Percentiles rank a stretch among this genome's conserved stretches.
Evolutionary conservation across 2,888 invertebrate genomes (phyloP).

Genomic region (Sturmia bella): DNA sequence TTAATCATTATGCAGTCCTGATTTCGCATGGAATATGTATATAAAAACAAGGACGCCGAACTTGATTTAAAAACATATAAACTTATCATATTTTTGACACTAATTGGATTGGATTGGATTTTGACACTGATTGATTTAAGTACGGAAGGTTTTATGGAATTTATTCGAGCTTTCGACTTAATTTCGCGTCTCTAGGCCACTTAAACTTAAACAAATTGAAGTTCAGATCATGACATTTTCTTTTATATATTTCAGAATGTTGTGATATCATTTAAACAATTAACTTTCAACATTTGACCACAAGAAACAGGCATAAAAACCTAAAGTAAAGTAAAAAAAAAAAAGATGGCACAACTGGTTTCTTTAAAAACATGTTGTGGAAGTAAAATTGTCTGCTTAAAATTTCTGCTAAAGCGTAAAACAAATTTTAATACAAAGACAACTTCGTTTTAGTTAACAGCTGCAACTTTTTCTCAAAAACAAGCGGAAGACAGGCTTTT

Average conservation of each 20-base stretch:
- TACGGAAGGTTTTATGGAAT: neutral
- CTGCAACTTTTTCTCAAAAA: slow-evolving; percentile 44
- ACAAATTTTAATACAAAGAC: neutral
- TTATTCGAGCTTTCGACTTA: neutral
- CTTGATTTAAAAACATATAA: no score
- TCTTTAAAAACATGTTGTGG: slow-evolving; percentile 38
- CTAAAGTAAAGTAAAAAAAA: neutral
- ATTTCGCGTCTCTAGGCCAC: no score
- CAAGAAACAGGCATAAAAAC: slow-evolving; percentile 9
- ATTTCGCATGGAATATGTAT: no score
- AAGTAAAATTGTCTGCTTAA: slow-evolving; percentile 24
- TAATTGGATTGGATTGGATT: no score
- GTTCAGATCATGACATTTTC: neutral
- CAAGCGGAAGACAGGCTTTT: slow-evolving; percentile 51
- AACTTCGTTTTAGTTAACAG: slow-evolving; percentile 26
- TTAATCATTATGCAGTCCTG: no score
- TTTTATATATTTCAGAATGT: slow-evolving; percentile 17
- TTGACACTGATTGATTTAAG: no score
- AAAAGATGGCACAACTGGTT: slow-evolving; percentile 43
- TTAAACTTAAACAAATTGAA: slow-evolving; percentile 9
- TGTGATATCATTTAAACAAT: neutral
- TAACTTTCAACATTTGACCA: slow-evolving; percentile 40
- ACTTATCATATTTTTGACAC: no score
- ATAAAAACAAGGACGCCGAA: no score
- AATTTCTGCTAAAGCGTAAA: neutral